Conservation (phyloP, 2,888 invertebrate species). For the Tetragnatha montana region DNA sequence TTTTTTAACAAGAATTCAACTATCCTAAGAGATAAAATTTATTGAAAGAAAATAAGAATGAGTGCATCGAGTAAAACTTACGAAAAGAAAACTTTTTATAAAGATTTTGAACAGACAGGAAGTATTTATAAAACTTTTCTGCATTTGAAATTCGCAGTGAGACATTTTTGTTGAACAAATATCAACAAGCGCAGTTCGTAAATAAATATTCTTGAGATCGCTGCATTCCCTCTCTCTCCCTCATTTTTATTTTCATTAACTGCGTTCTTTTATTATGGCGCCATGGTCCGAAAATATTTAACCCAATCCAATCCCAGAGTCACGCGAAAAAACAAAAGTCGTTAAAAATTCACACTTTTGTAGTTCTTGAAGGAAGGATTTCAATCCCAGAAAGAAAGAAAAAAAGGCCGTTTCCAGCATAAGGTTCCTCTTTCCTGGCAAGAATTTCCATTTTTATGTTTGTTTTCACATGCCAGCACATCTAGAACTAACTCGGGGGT, state of each 20-base stretch:
- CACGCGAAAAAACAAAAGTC: conserved; percentile 8
- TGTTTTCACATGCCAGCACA: conserved; percentile 26
- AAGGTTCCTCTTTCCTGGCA: conserved; percentile 23
- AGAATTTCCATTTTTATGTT: conserved; percentile 35
- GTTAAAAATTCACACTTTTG: conserved; percentile 51
- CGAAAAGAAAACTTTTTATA: too few species aligned
- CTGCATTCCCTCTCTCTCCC: background rate
- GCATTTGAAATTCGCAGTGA: background rate
- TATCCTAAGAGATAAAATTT: too few species aligned
- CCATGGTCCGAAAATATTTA: conserved; percentile 31
- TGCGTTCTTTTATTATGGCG: conserved; percentile 3
- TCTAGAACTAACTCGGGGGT: background rate
- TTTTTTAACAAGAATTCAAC: too few species aligned
- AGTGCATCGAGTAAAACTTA: too few species aligned
- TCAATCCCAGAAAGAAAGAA: conserved; percentile 16
- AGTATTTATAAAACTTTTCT: too few species aligned
- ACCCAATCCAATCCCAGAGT: conserved; percentile 35
- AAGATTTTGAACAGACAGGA: too few species aligned
- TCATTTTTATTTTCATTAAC: conserved; percentile 25
- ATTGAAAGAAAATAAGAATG: too few species aligned
- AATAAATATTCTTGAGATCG: conserved; percentile 33
- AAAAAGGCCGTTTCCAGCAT: conserved; percentile 5
- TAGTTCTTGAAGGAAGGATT: conserved; percentile 39
- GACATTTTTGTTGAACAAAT: conserved; percentile 39
- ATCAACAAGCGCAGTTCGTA: conserved; percentile 27